Conservation (phyloP, 2,113 vertebrate species). For the Triplophysa tibetana region DNA sequence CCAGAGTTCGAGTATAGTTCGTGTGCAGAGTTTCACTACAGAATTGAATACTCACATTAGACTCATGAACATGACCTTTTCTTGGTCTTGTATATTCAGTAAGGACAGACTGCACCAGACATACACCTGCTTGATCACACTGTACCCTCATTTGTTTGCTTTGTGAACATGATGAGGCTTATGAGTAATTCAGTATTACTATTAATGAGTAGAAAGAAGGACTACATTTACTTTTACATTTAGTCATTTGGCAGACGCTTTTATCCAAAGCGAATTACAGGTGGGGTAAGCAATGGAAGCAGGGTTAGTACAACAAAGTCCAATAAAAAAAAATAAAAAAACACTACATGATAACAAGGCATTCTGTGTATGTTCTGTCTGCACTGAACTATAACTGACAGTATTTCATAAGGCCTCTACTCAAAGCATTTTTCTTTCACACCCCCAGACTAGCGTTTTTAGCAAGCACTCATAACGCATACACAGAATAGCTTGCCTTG, state of each 20-base stretch:
- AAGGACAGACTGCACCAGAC: conserved; percentile 1
- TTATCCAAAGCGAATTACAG: no score
- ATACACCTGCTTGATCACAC: conserved; percentile 20
- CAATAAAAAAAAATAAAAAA: no score
- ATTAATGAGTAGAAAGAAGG: not conserved
- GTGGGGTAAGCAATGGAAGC: no score
- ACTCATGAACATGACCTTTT: not conserved
- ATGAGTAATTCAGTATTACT: not conserved
- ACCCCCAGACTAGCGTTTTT: not conserved
- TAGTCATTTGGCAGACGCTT: no score
- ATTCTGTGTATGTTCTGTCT: not conserved
- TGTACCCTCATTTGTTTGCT: not conserved
- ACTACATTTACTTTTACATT: no score
- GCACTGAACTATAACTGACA: not conserved
- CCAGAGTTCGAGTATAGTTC: not conserved
- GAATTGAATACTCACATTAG: not conserved
- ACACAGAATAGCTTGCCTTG: not conserved
- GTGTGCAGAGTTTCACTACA: not conserved
- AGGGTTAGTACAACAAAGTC: no score
- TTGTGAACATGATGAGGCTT: not conserved
- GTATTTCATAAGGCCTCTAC: not conserved
- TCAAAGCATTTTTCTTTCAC: not conserved
- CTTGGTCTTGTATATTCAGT: not conserved
- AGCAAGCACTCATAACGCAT: not conserved
- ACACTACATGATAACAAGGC: not conserved